A percentile compares a stretch with the other conserved stretches of the same genome.
phyloP scores from a whole-genome alignment of 2,113 vertebrate genomes.

The Semicossyphus pulcher region DNA sequence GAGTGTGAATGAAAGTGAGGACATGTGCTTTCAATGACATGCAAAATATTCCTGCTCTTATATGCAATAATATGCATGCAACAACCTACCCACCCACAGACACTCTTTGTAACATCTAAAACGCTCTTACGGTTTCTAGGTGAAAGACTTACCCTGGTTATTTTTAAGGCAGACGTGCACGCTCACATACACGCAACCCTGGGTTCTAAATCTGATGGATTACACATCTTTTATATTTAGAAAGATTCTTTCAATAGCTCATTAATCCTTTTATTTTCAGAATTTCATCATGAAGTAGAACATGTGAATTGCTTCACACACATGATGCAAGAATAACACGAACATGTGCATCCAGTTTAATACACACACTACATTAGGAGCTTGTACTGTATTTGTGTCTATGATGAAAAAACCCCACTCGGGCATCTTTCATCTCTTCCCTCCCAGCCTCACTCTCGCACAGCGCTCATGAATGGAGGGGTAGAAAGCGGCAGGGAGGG shows the following conservation, averaged over 20 bases:
- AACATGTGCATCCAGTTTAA: background rate
- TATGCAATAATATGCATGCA: constrained; percentile 14
- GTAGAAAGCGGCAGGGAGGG: constrained; percentile 19
- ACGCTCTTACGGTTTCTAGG: constrained; percentile 38
- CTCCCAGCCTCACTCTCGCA: constrained; percentile 39
- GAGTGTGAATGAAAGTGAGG: background rate
- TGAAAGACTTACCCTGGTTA: constrained; percentile 29
- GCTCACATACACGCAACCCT: background rate
- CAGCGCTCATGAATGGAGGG: constrained; percentile 54
- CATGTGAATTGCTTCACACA: background rate
- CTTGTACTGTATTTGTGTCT: constrained; percentile 11
- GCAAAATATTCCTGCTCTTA: background rate
- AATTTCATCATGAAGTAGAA: background rate
- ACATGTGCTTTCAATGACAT: background rate
- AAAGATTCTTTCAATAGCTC: background rate
- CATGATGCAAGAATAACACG: background rate
- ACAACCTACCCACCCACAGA: background rate
- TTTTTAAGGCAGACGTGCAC: constrained; percentile 8
- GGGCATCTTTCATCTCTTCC: constrained; percentile 47
- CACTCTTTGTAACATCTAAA: background rate
- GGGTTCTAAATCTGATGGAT: constrained; percentile 1
- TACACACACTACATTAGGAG: background rate
- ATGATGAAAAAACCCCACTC: constrained; percentile 46
- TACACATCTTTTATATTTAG: background rate
- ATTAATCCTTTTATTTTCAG: background rate